Percentiles rank a stretch among this genome's conserved stretches.
phyloP scores from a whole-genome alignment of 2,797 vertebrate species.

The Merluccius polli region DNA sequence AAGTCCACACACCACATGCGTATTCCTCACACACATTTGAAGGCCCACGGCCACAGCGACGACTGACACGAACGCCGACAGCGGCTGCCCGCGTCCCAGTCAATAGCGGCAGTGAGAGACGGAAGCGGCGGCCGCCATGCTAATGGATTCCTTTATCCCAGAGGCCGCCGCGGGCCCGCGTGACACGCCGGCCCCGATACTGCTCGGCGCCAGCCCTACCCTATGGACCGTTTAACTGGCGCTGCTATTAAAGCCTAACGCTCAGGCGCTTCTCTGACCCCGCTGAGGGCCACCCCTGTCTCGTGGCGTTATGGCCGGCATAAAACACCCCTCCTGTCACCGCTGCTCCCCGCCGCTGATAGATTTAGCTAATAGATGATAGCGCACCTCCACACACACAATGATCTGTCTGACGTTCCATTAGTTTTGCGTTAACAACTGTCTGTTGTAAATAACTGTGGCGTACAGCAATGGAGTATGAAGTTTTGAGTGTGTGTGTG shows the following conservation, averaged over 20 bases:
- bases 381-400: not conserved
- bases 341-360: slow-evolving; percentile 10
- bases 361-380: not conserved
- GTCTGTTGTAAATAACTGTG: not conserved
- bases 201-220: slow-evolving; percentile 28
- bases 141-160: slow-evolving; percentile 67
- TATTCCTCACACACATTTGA: too few species aligned
- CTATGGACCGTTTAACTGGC: slow-evolving; percentile 63
- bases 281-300: slow-evolving; percentile 49
- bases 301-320: slow-evolving; percentile 24
- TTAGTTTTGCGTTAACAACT: not conserved
- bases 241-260: slow-evolving; percentile 57
- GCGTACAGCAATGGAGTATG: not conserved
- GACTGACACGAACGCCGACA: too few species aligned
- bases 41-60: too few species aligned
- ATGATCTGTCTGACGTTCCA: not conserved
- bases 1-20: too few species aligned
- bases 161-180: slow-evolving; percentile 27
- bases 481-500: not conserved
- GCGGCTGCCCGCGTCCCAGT: not conserved
- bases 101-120: not conserved
- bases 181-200: too few species aligned
- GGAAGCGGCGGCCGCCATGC: not conserved
- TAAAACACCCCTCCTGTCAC: slow-evolving; percentile 14
- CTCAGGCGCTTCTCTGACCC: slow-evolving; percentile 58